These are phyloP conservation scores for Buceros bicornis DNA, from an alignment of 2,797 vertebrate species.

Conservation along the genomic window DNA sequence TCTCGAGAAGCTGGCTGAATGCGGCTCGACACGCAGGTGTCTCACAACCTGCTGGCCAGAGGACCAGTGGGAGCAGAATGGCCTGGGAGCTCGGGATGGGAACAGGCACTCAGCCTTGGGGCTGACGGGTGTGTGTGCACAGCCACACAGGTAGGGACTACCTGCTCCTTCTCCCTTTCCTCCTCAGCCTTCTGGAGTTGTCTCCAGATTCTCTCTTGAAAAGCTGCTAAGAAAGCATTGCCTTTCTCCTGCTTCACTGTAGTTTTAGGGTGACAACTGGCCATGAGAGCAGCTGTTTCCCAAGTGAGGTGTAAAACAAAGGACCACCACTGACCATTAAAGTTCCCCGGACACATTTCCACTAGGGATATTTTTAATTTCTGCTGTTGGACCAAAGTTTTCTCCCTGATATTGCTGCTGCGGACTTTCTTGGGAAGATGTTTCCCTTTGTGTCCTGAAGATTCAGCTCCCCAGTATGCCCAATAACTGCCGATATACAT, in stretches of 20 bases:
- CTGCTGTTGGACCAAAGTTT: not conserved
- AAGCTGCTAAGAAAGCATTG: not conserved
- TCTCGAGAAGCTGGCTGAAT: not conserved
- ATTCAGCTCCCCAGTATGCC: not conserved
- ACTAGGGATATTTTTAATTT: not conserved
- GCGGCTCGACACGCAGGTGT: too few species aligned
- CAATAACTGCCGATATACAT: not conserved
- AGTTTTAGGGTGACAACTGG: not conserved
- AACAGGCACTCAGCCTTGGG: fast-evolving
- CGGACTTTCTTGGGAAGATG: not conserved
- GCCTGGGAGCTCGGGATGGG: not conserved
- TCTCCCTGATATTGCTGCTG: not conserved
- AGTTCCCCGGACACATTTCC: not conserved
- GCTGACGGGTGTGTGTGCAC: not conserved
- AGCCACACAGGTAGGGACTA: not conserved
- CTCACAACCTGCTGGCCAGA: not conserved
- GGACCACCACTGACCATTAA: not conserved
- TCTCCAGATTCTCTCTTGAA: not conserved
- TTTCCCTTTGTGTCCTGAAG: not conserved
- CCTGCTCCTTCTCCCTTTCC: not conserved
- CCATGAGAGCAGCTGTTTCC: not conserved
- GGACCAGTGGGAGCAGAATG: not conserved
- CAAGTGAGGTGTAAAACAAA: not conserved
- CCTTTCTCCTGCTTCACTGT: not conserved
- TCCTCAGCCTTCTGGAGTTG: not conserved